A percentile compares a stretch with the other conserved stretches of the same genome.
Conservation (phyloP, 2,888 invertebrate species). For the Spilarctia lutea region DNA sequence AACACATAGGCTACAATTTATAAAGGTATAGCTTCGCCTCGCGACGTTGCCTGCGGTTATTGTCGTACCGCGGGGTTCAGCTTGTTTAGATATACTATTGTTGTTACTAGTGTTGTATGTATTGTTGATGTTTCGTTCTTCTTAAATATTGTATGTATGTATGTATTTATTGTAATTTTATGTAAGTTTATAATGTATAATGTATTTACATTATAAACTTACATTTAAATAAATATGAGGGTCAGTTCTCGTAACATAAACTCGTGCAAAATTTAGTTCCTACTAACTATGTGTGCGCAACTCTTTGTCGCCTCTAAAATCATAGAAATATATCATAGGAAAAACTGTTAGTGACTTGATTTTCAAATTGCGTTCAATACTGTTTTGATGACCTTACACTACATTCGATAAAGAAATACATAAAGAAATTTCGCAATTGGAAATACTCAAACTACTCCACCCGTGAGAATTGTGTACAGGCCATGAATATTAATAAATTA, state of each 20-base stretch:
- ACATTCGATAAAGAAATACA: constrained; percentile 40
- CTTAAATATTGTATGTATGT: neutral
- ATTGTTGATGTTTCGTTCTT: neutral
- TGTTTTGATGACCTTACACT: constrained; percentile 31
- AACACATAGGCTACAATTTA: no score
- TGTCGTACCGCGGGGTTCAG: no score
- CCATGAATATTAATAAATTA: constrained; percentile 49
- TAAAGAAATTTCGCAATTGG: constrained; percentile 42
- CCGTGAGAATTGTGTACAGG: constrained; percentile 47
- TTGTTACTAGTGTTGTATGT: neutral
- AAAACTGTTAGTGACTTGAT: neutral
- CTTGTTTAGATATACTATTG: no score
- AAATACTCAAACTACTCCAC: constrained; percentile 39
- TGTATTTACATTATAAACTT: no score
- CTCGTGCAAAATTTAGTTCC: no score
- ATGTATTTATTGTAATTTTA: no score
- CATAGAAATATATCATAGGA: neutral
- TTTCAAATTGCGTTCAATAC: neutral
- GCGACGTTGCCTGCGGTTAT: no score
- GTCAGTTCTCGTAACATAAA: no score
- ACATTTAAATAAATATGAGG: no score
- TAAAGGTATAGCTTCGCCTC: no score
- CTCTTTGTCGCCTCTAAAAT: neutral
- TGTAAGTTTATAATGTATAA: no score
- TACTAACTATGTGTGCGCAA: no score